phyloP scores from a whole-genome alignment of 2,888 invertebrate species.

The Craniophora ligustri region DNA sequence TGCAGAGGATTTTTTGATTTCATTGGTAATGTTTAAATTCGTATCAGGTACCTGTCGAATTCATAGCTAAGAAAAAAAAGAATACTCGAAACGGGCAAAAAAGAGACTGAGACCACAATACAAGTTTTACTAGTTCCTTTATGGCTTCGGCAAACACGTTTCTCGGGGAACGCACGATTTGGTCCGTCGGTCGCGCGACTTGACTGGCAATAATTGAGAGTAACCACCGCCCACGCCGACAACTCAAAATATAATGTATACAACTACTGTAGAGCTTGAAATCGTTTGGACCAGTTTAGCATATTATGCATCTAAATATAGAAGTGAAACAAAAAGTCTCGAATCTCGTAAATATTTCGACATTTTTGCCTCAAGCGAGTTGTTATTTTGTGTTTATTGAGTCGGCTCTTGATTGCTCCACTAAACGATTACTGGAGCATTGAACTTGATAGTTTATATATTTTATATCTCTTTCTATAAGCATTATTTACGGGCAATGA shows the following conservation, averaged over 20 bases:
- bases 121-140: constrained; percentile 81
- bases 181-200: constrained; percentile 64
- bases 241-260: constrained; percentile 69
- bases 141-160: constrained; percentile 79
- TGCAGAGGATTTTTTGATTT: constrained; percentile 26
- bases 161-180: constrained; percentile 76
- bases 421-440: constrained; percentile 76
- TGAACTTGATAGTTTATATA: constrained; percentile 75
- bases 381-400: constrained; percentile 81
- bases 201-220: constrained; percentile 63
- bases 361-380: constrained; percentile 76
- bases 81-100: constrained; percentile 62
- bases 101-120: constrained; percentile 68
- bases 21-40: constrained; percentile 52
- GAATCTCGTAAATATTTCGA: constrained; percentile 81
- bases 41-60: constrained; percentile 49
- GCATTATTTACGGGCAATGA: constrained; percentile 48
- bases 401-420: constrained; percentile 74
- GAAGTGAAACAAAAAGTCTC: constrained; percentile 75
- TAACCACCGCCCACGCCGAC: constrained; percentile 59
- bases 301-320: constrained; percentile 69
- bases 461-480: constrained; percentile 47
- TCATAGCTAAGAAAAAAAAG: constrained; percentile 53
- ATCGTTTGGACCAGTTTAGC: constrained; percentile 64
- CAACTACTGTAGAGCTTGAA: constrained; percentile 65